These are phyloP conservation scores for Gymnocheta viridis DNA, from an alignment of 2,888 invertebrate species.

Conservation along the genomic window DNA sequence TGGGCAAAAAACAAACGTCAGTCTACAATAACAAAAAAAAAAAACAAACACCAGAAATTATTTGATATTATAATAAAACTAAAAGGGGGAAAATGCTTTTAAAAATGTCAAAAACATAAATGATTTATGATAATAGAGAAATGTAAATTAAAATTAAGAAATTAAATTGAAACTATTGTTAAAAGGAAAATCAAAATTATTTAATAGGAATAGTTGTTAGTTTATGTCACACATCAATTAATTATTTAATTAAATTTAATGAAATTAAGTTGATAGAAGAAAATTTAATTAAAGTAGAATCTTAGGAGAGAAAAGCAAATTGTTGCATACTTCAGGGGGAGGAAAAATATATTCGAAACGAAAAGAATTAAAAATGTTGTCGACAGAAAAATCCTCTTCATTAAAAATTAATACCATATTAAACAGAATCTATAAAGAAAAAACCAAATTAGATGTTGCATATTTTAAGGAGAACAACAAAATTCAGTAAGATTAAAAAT, in stretches of 20 bases:
- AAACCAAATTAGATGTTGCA: neutral
- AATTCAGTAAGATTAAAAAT: neutral
- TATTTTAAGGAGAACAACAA: no score
- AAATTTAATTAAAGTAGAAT: neutral
- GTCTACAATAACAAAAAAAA: conserved; percentile 15
- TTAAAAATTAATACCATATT: no score
- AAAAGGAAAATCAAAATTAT: neutral
- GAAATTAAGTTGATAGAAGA: neutral
- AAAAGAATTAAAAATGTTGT: neutral
- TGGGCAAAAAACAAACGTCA: conserved; percentile 38
- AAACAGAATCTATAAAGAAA: neutral
- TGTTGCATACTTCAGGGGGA: neutral
- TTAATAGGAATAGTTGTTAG: neutral
- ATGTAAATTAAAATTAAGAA: conserved; percentile 36
- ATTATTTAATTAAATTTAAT: conserved; percentile 7
- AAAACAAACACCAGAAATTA: conserved; percentile 5
- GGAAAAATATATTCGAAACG: no score
- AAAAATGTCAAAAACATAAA: conserved; percentile 58
- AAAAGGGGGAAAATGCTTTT: conserved; percentile 49
- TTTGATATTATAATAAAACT: conserved; percentile 35
- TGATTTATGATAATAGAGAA: conserved; percentile 57
- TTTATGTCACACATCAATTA: neutral
- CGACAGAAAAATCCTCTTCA: no score
- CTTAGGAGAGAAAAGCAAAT: no score
- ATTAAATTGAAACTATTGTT: conserved; percentile 27